phyloP scores from a whole-genome alignment of 2,888 invertebrate genomes.

The Acrocyrtus sp. region DNA sequence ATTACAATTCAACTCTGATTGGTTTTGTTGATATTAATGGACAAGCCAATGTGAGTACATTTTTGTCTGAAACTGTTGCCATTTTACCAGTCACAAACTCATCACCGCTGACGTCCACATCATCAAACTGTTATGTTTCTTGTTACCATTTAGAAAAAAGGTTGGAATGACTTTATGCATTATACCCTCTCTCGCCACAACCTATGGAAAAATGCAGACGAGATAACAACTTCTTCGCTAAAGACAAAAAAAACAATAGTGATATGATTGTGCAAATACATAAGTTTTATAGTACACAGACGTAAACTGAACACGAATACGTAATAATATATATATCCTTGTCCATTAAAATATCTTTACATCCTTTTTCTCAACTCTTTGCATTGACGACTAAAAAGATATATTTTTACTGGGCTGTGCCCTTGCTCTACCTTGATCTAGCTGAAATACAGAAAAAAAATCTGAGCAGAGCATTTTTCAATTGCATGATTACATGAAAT shows the following conservation, averaged over 20 bases:
- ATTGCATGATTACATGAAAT: background rate
- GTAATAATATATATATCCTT: conserved; percentile 29
- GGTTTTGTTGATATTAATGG: conserved; percentile 21
- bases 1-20: conserved; percentile 21
- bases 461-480: background rate
- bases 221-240: too few relatives aligned
- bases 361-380: conserved; percentile 39
- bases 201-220: too few relatives aligned
- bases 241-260: too few relatives aligned
- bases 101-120: conserved; percentile 25
- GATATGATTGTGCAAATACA: too few relatives aligned
- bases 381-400: conserved; percentile 34
- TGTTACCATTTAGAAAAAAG: conserved; percentile 36
- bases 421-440: conserved; percentile 33
- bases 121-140: conserved; percentile 23
- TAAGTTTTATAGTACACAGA: too few relatives aligned
- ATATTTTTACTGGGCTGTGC: conserved; percentile 46
- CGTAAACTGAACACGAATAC: too few relatives aligned
- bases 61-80: background rate
- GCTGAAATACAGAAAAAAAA: background rate
- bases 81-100: too few relatives aligned
- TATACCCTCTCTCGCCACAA: too few relatives aligned
- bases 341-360: conserved; percentile 24
- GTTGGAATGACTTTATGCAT: too few relatives aligned
- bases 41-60: background rate